phyloP scores from a whole-genome alignment of 2,797 vertebrate species.

The Catharus ustulatus region DNA sequence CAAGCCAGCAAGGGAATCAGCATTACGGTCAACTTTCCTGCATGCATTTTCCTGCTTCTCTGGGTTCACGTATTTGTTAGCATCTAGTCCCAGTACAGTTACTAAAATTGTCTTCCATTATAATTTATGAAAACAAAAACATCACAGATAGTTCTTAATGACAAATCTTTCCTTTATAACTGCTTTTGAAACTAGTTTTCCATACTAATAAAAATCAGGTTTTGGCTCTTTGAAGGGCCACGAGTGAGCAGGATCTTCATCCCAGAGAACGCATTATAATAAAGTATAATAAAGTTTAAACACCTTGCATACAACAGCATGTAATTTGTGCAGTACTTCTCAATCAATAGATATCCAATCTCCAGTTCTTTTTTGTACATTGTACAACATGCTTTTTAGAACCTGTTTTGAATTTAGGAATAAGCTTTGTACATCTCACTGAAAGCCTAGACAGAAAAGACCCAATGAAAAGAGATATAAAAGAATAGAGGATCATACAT shows the following conservation, averaged over 20 bases:
- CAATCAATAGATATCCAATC: background rate
- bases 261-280: background rate
- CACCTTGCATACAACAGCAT: accelerated
- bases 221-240: background rate
- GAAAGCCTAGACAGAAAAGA: background rate
- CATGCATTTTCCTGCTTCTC: background rate
- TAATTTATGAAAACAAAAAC: background rate
- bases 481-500: background rate
- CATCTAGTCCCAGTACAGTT: background rate
- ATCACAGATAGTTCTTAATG: background rate
- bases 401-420: background rate
- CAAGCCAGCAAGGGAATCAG: background rate
- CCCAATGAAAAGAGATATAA: background rate
- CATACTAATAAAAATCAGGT: background rate
- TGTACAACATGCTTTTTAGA: background rate
- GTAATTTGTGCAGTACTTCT: background rate
- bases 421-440: background rate
- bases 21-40: background rate
- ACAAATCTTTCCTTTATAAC: background rate
- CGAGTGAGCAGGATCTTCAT: background rate
- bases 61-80: background rate
- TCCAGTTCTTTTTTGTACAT: background rate
- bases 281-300: background rate
- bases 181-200: background rate
- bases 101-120: background rate